Evolutionary conservation across 2,888 invertebrate genomes (phyloP), one percentile per base, ranked within the genome.

Genomic region (Cephus pygmeus): DNA sequence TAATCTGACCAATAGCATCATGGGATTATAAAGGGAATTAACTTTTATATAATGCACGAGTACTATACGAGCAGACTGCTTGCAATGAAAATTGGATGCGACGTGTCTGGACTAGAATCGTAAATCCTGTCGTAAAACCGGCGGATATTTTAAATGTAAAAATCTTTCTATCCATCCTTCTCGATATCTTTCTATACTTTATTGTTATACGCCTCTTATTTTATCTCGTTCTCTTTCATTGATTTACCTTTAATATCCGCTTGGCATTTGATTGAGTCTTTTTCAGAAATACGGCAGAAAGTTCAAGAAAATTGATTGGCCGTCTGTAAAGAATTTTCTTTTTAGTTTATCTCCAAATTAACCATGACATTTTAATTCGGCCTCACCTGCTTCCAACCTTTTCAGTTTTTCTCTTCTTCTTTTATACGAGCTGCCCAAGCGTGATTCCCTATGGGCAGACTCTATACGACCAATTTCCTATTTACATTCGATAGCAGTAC

Each of bases 31-130:
- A 83, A 76, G 73, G 73, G 73, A 71, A 76, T 78, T n/a, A 78
- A 77, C 79, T 77, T 83, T 83, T 83, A 81, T 80, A 73, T 80
- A 83, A 83, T 78, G 68, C 69, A 56, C 74, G 12, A n/a, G 15
- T 33, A n/a, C 12, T n/a, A 35, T 12, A 11, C 35, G 23, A 35
- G 34, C 74, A 71, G 23, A 34, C 34, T 11, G 33, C 12, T 71
- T 30, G 31, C 33, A n/a, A 34, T 71, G 71, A 71, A 71, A 71
- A 71, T 71, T 71, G 56, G 56, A 56, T 56, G 4, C 56, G 56
- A 56, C 56, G 56, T 56, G 56, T 56, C 56, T 56, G 56, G 15
- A 56, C 23, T 56, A 9, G 9, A 23, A 56, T 56, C 23, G 56
- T 56, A 23, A 56, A 56, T 23, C 15, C 23, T 23, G 56, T 56